phyloP scores from a whole-genome alignment of 1,140 invertebrate genomes.

The Megalopta genalis region DNA sequence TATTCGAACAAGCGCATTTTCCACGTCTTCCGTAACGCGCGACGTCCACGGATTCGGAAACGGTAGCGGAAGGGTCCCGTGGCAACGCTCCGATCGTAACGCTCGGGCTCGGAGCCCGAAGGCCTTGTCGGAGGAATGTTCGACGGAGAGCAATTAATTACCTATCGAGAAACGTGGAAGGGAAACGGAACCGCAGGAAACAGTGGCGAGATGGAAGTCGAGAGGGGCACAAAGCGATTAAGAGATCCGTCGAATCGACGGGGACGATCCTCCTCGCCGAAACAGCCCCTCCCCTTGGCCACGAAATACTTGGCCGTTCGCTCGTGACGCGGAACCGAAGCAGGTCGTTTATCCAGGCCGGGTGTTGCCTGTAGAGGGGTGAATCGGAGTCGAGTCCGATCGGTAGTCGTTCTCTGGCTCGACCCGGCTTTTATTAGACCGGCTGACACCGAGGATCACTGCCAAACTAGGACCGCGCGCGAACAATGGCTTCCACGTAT shows the following conservation, averaged over 20 bases:
- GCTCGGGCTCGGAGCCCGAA: too few species aligned
- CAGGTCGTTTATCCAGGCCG: slow-evolving; percentile 47
- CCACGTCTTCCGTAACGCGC: too few species aligned
- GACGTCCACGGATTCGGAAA: too few species aligned
- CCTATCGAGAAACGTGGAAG: neutral
- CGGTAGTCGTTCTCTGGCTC: slow-evolving; percentile 47
- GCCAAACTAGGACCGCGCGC: slow-evolving; percentile 71
- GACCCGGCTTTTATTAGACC: slow-evolving; percentile 71
- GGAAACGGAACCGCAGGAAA: neutral
- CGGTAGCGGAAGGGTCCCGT: neutral
- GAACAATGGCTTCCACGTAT: slow-evolving; percentile 71
- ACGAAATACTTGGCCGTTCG: neutral
- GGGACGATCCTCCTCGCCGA: neutral
- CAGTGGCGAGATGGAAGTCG: neutral
- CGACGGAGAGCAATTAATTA: slow-evolving; percentile 10
- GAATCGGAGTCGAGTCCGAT: slow-evolving; percentile 53
- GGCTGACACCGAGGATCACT: slow-evolving; percentile 69
- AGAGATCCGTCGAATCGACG: slow-evolving; percentile 14
- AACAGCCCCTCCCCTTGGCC: neutral
- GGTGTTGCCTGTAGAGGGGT: slow-evolving; percentile 20
- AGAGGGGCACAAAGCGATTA: neutral
- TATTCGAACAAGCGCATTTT: too few species aligned
- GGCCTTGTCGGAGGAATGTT: neutral
- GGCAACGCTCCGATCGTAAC: neutral
- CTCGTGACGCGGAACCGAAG: slow-evolving; percentile 1